Percentiles rank a stretch among this genome's conserved stretches.
Evolutionary conservation across 2,888 invertebrate species (phyloP).

Genomic region (Chrysodeixis includens): DNA sequence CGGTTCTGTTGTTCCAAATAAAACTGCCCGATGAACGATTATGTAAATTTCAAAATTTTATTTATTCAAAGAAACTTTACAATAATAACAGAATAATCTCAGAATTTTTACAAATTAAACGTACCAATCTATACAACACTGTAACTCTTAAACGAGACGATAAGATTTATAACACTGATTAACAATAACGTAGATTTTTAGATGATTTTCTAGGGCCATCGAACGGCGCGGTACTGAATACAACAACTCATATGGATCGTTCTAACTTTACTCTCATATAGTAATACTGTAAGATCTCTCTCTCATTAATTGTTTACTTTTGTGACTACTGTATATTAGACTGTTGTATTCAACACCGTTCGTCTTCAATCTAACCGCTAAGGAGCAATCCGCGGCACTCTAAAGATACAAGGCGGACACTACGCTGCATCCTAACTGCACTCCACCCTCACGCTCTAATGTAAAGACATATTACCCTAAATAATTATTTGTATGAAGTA

Average conservation of each 20-base stretch:
- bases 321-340: constrained; percentile 21
- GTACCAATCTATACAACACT: constrained; percentile 88
- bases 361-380: constrained; percentile 83
- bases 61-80: constrained; percentile 88
- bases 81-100: constrained; percentile 87
- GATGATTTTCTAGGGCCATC: constrained; percentile 84
- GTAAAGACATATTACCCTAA: constrained; percentile 19
- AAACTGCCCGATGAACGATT: constrained; percentile 85
- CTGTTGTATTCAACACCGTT: constrained; percentile 77
- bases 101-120: constrained; percentile 86
- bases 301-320: constrained; percentile 1
- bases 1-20: constrained; percentile 61
- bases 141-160: constrained; percentile 88
- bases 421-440: constrained; percentile 79
- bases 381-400: constrained; percentile 83
- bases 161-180: constrained; percentile 88
- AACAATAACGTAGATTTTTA: constrained; percentile 86
- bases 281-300: constrained; percentile 2
- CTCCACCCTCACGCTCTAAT: constrained; percentile 58
- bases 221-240: constrained; percentile 77
- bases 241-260: constrained; percentile 61
- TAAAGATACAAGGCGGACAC: constrained; percentile 85
- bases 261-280: constrained; percentile 2
- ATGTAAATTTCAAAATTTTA: constrained; percentile 88
- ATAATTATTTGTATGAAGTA: constrained; percentile 26